A percentile compares a stretch with the other conserved stretches of the same genome.
Conservation (phyloP, 2,888 invertebrate species). For the Timema podura region DNA sequence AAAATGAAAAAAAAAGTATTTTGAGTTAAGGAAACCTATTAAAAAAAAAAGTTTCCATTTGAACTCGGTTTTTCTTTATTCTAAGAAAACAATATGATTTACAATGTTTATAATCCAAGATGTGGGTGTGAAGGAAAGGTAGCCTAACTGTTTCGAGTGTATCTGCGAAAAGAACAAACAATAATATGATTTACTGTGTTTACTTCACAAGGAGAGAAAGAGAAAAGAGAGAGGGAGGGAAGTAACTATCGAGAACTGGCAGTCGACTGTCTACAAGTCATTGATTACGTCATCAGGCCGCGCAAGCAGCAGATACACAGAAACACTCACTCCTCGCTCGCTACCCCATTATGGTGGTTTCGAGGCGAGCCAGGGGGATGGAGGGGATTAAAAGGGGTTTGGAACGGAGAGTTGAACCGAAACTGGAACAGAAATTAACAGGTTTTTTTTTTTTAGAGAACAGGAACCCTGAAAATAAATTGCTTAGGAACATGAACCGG, state of each 20-base stretch:
- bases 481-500: too few relatives aligned
- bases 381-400: too few relatives aligned
- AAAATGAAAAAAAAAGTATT: too few relatives aligned
- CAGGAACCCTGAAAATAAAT: too few relatives aligned
- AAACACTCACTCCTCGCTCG: too few relatives aligned
- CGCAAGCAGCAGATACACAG: background rate
- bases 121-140: background rate
- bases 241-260: background rate
- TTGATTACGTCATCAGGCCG: slow-evolving; percentile 2
- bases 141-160: background rate
- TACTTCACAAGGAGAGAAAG: background rate
- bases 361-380: too few relatives aligned
- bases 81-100: slow-evolving; percentile 14
- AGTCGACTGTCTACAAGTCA: background rate
- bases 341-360: too few relatives aligned
- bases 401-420: too few relatives aligned
- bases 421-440: too few relatives aligned
- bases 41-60: slow-evolving; percentile 12
- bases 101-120: background rate
- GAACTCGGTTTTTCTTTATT: slow-evolving; percentile 8
- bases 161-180: slow-evolving; percentile 7
- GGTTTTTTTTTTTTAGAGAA: too few relatives aligned
- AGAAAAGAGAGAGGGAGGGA: background rate
- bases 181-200: slow-evolving; percentile 17
- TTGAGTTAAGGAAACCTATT: too few relatives aligned